Percentiles rank a stretch among this genome's conserved stretches.
Evolutionary conservation across 2,888 invertebrate species (phyloP).

Genomic region (Calameuta filiformis): DNA sequence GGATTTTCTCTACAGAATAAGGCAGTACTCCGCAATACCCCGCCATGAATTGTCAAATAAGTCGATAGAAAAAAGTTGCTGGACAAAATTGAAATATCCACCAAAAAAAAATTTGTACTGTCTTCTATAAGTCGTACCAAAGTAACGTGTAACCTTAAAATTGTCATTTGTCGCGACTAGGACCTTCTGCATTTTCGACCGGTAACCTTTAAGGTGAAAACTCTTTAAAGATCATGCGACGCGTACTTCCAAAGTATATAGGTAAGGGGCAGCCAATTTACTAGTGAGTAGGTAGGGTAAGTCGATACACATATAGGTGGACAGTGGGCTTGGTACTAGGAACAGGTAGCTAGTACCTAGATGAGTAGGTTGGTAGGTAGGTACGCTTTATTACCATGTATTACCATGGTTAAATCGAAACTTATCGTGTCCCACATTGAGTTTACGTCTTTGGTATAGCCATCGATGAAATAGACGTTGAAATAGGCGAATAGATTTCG

Average conservation of each 20-base stretch:
- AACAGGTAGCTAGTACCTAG: too few species aligned
- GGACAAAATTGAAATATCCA: background rate
- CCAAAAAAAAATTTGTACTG: background rate
- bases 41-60: background rate
- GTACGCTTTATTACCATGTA: conserved; percentile 22
- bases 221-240: background rate
- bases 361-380: background rate
- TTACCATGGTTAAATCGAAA: conserved; percentile 9
- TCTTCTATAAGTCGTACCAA: too few species aligned
- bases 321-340: too few species aligned
- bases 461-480: background rate
- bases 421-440: conserved; percentile 28
- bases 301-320: background rate
- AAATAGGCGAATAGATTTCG: background rate
- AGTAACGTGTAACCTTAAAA: too few species aligned
- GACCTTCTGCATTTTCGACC: background rate
- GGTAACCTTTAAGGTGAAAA: background rate
- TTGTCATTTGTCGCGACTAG: background rate
- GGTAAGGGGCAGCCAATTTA: background rate
- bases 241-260: background rate
- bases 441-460: conserved; percentile 1
- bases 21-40: too few species aligned
- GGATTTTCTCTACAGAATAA: background rate
- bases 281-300: background rate
- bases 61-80: background rate